Evolutionary conservation across 2,888 invertebrate species (phyloP).

Genomic region (Nephrotoma flavescens): DNA sequence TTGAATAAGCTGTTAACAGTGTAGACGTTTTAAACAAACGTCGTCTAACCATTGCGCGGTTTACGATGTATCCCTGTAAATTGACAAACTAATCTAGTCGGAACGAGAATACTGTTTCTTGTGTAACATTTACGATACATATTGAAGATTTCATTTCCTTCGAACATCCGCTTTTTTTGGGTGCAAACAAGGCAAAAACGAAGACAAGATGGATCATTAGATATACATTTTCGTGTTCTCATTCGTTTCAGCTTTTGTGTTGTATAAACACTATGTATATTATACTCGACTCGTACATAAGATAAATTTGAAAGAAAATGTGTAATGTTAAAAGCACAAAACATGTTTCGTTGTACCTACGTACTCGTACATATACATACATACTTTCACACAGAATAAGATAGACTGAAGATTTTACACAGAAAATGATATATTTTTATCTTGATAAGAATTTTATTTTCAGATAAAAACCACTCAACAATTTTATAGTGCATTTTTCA

Average conservation of each 20-base stretch:
- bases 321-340: background rate
- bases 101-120: too few species aligned
- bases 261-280: background rate
- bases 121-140: background rate
- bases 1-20: too few species aligned
- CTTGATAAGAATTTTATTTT: background rate
- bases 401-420: background rate
- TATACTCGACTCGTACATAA: background rate
- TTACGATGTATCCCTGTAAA: too few species aligned
- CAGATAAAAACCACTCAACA: background rate
- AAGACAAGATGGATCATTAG: background rate
- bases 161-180: background rate
- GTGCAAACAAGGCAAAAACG: background rate
- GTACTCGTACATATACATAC: background rate
- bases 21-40: too few species aligned
- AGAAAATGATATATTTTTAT: background rate
- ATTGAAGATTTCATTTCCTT: background rate
- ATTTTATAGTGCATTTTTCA: background rate
- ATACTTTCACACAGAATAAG: background rate
- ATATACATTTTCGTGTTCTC: background rate
- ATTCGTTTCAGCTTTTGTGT: background rate
- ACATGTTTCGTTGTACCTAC: background rate
- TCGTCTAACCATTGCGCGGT: too few species aligned
- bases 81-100: too few species aligned
- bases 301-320: background rate